Evolutionary conservation across 2,888 invertebrate genomes (phyloP), one percentile per base, ranked within the genome.

Genomic region (Bhutanitis thaidina): DNA sequence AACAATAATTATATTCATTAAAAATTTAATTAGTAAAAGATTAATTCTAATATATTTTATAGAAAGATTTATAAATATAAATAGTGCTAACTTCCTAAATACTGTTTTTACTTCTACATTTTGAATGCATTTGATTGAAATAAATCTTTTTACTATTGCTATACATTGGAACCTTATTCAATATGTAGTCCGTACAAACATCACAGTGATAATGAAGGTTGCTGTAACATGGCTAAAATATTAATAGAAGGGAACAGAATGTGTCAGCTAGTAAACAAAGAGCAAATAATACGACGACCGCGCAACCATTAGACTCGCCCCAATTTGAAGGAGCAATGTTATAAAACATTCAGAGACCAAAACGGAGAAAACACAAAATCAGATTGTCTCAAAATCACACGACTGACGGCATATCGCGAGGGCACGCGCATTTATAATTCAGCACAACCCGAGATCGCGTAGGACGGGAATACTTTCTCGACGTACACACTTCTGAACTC

Each of bases 301-400:
- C 79, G 74, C 63, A 64, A 61, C 78, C 82, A 85, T 86, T 85
- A 87, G 80, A 74, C 70, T 71, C 67, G 69, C 78, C 74, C 69
- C 65, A 68, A 70, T 72, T 67, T 69, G 61, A 64, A 71, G 69
- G 74, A 77, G 71, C 70, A 73, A 77, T 73, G 69, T 79, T 70
- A 86, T 89, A 83, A 89, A 89, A 84, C 69, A 89, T 89, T 88
- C 88, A 88, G 64, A 64, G 69, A 63, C 78, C 74, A 81, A 77
- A 88, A 82, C 81, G 85, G 78, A 80, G 82, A 79, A 71, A 71
- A 77, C 74, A 78, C 83, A 75, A 85, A 85, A 88, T 89, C 89
- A 87, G 84, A 87, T 89, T 87, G 88, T 87, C 89, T 86, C 82
- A 80, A 84, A 85, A 88, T 87, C 87, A 86, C 87, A 83, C 83